phyloP scores from a whole-genome alignment of 2,113 vertebrate species.

The Zeus faber region DNA sequence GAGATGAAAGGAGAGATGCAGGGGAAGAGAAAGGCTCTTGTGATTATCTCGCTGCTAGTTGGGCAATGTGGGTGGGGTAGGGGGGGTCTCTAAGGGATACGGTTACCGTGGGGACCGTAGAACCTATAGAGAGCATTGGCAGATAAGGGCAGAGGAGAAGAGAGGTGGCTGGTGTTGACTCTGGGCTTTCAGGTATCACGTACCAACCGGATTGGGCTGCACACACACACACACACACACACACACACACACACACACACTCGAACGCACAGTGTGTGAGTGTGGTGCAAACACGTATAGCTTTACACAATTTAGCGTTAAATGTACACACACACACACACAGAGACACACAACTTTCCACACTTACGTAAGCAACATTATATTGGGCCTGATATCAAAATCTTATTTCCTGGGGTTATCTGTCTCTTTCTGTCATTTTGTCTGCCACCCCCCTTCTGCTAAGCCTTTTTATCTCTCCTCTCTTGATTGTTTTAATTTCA shows the following conservation, averaged over 20 bases:
- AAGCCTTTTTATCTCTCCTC: too few species aligned
- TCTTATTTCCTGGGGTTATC: constrained; percentile 33
- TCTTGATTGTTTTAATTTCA: not conserved
- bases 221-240: constrained; percentile 8
- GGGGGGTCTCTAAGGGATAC: not conserved
- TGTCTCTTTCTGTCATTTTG: not conserved
- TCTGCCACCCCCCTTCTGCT: not conserved
- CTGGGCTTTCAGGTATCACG: constrained; percentile 25
- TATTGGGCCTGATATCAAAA: constrained; percentile 45
- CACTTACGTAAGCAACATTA: constrained; percentile 7
- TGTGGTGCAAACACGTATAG: too few species aligned
- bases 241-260: constrained; percentile 4
- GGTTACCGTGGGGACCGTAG: constrained; percentile 19
- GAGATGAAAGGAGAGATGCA: not conserved
- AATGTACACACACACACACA: constrained; percentile 5
- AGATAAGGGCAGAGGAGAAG: constrained; percentile 2
- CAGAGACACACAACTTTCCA: not conserved
- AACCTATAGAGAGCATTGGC: constrained; percentile 8
- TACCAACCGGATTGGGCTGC: constrained; percentile 10
- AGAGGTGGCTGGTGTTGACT: constrained; percentile 14
- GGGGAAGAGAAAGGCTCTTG: constrained; percentile 1
- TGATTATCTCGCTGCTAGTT: not conserved
- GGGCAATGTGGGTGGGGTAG: not conserved
- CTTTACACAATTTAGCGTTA: too few species aligned
- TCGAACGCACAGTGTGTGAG: too few species aligned